Base-by-base conservation (phyloP, 2,113 vertebrate species). In the Maylandia zebra region DNA sequence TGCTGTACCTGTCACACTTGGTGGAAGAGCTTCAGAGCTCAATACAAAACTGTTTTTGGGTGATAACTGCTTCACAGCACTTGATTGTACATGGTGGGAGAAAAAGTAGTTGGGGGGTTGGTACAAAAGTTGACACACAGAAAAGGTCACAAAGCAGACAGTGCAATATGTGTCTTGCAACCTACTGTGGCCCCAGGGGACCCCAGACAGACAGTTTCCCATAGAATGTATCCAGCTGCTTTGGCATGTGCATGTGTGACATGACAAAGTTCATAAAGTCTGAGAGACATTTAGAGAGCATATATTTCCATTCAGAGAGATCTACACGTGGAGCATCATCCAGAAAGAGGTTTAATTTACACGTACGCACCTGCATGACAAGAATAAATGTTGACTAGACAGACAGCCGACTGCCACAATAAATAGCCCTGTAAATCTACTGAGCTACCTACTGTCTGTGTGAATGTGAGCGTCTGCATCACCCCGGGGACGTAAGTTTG, bases 371-470 rank as follows among this genome's bases (percentile, higher is more conserved):
- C 88, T 90, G 89, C 86, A 87, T 50, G 17, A 83, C 86, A 76
- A 5, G 89, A 93, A 93, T 91, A 91, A 88, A 91, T 30, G 71
- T 86, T 79, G 82, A 85, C 17, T 4, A 89, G 88, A 91, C 87
- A 91, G 90, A 80, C 50, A 22, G 69, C 83, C 36, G 81, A 89
- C 84, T 88, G 90, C 82, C 83, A 83, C 69, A 1, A 92, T 91
- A 89, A 91, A 90, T 50, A 91, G 85, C 81, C 85, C 83, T 32
- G 88, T 95, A 94, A 94, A 94, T 94, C 59, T 71, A 32, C 57
- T 0, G 6, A 56, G 38, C 84, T 79, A 59, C 85, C 86, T 57
- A 61, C 83, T 52, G 87, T 52, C 85, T 82, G 84, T 56, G 27
- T 78, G 80, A 88, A 43, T 45, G 24, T 7, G 82, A 86, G 81